phyloP scores from a whole-genome alignment of 37 sponge, comb jelly and placozoan species.

The Axinella damicornis region DNA sequence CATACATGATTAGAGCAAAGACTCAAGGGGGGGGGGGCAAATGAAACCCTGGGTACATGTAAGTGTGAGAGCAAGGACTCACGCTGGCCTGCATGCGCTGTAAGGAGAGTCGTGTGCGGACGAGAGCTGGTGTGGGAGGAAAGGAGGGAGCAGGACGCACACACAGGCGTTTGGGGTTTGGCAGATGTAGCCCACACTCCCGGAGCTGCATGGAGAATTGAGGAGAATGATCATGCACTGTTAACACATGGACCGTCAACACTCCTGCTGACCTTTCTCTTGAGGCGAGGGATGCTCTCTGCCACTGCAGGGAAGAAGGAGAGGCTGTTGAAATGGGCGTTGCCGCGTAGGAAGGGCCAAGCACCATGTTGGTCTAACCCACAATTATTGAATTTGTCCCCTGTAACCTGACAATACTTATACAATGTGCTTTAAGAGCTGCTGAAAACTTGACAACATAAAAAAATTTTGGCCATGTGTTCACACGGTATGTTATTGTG shows the following conservation, averaged over 20 bases:
- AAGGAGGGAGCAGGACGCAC: constrained; percentile 2
- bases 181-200: constrained; percentile 5
- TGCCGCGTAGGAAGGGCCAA: too few relatives aligned
- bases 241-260: background rate
- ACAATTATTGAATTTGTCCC: too few relatives aligned
- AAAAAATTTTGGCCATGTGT: too few relatives aligned
- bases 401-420: too few relatives aligned
- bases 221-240: background rate
- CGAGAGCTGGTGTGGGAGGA: constrained; percentile 13
- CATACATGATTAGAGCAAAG: background rate
- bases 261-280: constrained; percentile 52
- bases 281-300: constrained; percentile 31
- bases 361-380: too few relatives aligned
- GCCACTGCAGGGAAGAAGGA: background rate
- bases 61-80: too few relatives aligned
- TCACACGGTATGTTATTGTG: too few relatives aligned
- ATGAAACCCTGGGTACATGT: too few relatives aligned
- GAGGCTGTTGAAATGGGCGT: background rate
- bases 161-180: constrained; percentile 46
- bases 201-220: constrained; percentile 34
- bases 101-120: background rate
- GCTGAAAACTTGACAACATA: too few relatives aligned
- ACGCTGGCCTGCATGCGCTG: constrained; percentile 39
- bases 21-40: background rate
- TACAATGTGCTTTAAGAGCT: too few relatives aligned